Percentiles rank a stretch among this genome's conserved stretches.
Evolutionary conservation across 2,797 vertebrate genomes (phyloP).

Genomic region (Nothura maculosa): DNA sequence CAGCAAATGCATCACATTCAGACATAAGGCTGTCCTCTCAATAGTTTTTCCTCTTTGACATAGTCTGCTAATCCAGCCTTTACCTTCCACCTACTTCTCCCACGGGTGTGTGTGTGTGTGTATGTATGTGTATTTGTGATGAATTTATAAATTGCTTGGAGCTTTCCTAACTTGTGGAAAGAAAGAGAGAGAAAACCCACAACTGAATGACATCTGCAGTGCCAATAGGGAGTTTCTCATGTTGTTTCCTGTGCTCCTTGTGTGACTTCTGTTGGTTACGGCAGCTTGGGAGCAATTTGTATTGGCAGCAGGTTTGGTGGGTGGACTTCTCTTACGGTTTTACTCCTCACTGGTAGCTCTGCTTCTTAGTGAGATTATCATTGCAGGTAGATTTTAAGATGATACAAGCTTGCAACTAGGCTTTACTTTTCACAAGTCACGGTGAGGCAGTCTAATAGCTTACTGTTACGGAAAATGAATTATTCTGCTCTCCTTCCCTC

Average conservation of each 20-base stretch:
- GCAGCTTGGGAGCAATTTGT: not conserved
- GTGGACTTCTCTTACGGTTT: not conserved
- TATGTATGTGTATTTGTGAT: not conserved
- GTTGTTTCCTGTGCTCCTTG: not conserved
- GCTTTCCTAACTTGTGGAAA: not conserved
- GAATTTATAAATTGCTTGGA: not conserved
- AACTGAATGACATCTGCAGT: not conserved
- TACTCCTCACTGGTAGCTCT: not conserved
- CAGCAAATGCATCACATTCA: not conserved
- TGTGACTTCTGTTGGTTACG: not conserved
- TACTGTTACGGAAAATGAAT: slow-evolving; percentile 19
- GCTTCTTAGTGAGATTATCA: slow-evolving; percentile 4
- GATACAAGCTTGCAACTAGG: not conserved
- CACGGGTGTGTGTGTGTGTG: not conserved
- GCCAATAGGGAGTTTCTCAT: not conserved
- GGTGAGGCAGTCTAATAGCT: not conserved
- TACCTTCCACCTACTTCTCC: not conserved
- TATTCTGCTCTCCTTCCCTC: slow-evolving; percentile 15
- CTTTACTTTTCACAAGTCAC: not conserved
- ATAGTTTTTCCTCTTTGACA: not conserved
- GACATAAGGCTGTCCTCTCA: not conserved
- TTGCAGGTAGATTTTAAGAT: slow-evolving; percentile 27
- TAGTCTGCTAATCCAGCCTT: not conserved
- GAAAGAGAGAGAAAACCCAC: not conserved
- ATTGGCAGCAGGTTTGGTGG: not conserved